phyloP scores from a whole-genome alignment of 1,140 invertebrate genomes.

The Solen grandis region DNA sequence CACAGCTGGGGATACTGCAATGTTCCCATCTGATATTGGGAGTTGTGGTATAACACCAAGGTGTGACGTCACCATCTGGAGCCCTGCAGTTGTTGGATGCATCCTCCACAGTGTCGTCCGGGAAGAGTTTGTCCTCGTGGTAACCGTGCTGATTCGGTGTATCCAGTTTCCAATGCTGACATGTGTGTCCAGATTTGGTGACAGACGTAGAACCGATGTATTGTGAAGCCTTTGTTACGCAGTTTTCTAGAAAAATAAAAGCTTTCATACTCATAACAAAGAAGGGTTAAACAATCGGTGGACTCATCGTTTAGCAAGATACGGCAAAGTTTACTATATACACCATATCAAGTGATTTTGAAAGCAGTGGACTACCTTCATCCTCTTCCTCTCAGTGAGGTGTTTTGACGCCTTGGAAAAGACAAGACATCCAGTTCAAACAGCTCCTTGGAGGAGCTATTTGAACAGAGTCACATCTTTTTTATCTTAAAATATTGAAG shows the following conservation, averaged over 20 bases:
- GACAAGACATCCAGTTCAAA: too few species aligned
- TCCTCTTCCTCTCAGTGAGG: too few species aligned
- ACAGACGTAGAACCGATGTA: background rate
- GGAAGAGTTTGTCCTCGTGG: constrained; percentile 1
- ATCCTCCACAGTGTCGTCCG: constrained; percentile 14
- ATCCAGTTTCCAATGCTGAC: background rate
- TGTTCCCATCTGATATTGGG: constrained; percentile 13
- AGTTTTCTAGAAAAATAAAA: constrained; percentile 12
- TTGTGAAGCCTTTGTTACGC: constrained; percentile 1
- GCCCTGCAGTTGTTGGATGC: constrained; percentile 43
- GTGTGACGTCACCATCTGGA: constrained; percentile 3
- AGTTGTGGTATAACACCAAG: constrained; percentile 49
- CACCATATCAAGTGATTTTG: too few species aligned
- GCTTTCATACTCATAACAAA: too few species aligned
- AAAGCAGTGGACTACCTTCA: too few species aligned
- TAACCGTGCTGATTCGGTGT: background rate
- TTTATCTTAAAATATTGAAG: too few species aligned
- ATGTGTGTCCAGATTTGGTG: background rate
- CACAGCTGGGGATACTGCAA: background rate
- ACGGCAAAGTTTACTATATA: too few species aligned
- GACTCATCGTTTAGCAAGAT: too few species aligned
- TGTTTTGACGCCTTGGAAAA: too few species aligned
- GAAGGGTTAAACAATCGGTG: too few species aligned
- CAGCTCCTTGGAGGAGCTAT: too few species aligned
- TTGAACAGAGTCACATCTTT: too few species aligned